Base-by-base conservation (phyloP, 2,113 vertebrate genomes). In the Phocoena sinus region DNA sequence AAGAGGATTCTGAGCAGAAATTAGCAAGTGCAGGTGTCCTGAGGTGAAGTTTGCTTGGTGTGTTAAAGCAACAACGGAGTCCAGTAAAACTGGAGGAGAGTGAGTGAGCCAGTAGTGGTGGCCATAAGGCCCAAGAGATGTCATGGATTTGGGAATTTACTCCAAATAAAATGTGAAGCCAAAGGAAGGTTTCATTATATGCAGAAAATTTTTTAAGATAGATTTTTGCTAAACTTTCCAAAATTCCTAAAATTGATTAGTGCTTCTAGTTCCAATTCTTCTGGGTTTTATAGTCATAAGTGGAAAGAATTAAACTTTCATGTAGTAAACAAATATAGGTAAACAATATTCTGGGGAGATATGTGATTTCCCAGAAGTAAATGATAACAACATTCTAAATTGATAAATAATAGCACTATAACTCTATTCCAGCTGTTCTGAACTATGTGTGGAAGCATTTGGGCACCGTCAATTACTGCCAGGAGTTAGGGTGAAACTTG, bases 341-440 rank as follows among this genome's bases (percentile, higher is more conserved):
- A 77, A 44, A 63, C 12, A 77, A 18, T 91, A 89, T 94, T 91
- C 58, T 74, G 71, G 36, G 25, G 28, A 80, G n/a, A 12, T 28
- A 47, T 63, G 10, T 76, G 67, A 76, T 94, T 80, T 96, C 44
- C n/a, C 62, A 44, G 83, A 94, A 92, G 87, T 56, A 95, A 96
- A 84, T 84, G 58, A 67, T 95, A 91, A 60, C 83, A 60, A 14
- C 21, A 84, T 47, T 21, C 50, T 91, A 67, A 91, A 53, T 73
- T 94, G 63, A 91, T 62, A 62, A 95, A 74, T 91, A 91, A 88
- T 89, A 94, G n/a, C 70, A 94, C 74, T 83, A 20, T 84, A 89
- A 73, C 9, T 71, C 77, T 68, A 17, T 60, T 60, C 21, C 0
- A 31, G 25, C 28, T 73, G 56, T 73, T 93, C 62, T 58, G 44